Conservation (phyloP, 64 coral and sea anemone species). For the Actinia equina region DNA sequence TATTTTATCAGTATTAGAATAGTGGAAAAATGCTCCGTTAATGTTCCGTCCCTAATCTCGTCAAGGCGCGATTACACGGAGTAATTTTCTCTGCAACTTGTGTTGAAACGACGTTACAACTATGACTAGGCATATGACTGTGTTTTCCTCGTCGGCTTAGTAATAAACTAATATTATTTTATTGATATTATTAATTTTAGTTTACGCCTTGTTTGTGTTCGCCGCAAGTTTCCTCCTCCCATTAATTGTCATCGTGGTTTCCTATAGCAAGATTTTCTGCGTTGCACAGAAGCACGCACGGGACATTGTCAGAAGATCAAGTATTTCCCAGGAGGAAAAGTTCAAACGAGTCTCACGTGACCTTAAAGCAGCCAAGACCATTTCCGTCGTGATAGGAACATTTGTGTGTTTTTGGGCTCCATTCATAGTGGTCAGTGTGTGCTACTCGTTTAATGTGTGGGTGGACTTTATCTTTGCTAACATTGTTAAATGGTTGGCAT, state of each 20-base stretch:
- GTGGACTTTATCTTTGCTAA: constrained; percentile 46
- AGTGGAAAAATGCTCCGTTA: too few relatives aligned
- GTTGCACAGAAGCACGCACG: constrained; percentile 67
- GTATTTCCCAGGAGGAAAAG: constrained; percentile 2
- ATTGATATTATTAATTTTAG: constrained; percentile 7
- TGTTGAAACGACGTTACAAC: too few relatives aligned
- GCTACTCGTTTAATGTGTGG: constrained; percentile 16
- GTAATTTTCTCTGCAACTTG: too few relatives aligned
- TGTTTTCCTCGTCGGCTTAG: too few relatives aligned
- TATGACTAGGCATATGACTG: too few relatives aligned
- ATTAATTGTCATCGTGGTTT: constrained; percentile 50
- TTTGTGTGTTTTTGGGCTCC: constrained; percentile 86
- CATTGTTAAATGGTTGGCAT: constrained; percentile 78
- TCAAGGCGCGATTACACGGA: too few relatives aligned
- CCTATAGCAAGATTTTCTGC: constrained; percentile 79
- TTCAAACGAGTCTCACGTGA: constrained; percentile 51
- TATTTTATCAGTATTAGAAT: too few relatives aligned
- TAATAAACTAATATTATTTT: too few relatives aligned
- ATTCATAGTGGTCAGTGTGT: constrained; percentile 67
- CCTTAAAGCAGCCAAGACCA: constrained; percentile 78
- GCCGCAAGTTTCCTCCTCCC: constrained; percentile 62
- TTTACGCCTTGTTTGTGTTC: constrained; percentile 74
- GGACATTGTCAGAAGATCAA: constrained; percentile 1
- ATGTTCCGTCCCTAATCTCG: too few relatives aligned
- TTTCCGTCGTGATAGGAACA: constrained; percentile 84